phyloP scores from a whole-genome alignment of 2,797 vertebrate genomes.

The Cottoperca gobio region DNA sequence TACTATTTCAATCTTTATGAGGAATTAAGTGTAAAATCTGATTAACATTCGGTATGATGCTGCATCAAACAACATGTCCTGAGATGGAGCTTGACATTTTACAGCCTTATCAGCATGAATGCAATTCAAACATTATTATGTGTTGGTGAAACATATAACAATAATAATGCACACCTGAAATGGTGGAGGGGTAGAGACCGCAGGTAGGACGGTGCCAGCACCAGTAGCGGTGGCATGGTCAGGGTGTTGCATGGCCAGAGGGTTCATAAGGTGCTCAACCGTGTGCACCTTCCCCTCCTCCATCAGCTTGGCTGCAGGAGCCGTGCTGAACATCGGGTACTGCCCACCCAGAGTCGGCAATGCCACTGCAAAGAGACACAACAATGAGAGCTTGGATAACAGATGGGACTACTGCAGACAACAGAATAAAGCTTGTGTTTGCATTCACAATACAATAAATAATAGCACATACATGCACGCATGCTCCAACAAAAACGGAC shows the following conservation, averaged over 20 bases:
- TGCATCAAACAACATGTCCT: not conserved
- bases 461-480: conserved; percentile 30
- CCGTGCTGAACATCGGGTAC: conserved; percentile 94
- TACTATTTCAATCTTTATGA: not conserved
- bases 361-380: conserved; percentile 86
- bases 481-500: conserved; percentile 38
- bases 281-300: conserved; percentile 96
- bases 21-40: not conserved
- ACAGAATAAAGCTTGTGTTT: conserved; percentile 3
- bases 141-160: not conserved
- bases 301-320: conserved; percentile 91
- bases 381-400: conserved; percentile 54
- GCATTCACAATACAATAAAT: conserved; percentile 2
- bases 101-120: not conserved
- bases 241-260: conserved; percentile 91
- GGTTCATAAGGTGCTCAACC: conserved; percentile 96
- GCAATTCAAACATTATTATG: not conserved
- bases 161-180: conserved; percentile 89
- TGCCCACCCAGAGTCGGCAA: conserved; percentile 91
- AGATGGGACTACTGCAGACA: conserved; percentile 9
- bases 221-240: conserved; percentile 86
- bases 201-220: conserved; percentile 86
- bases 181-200: conserved; percentile 95
- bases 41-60: not conserved
- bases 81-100: not conserved